Conservation (phyloP, 2,797 vertebrate species). For the Enteromius thamalakanensis region DNA sequence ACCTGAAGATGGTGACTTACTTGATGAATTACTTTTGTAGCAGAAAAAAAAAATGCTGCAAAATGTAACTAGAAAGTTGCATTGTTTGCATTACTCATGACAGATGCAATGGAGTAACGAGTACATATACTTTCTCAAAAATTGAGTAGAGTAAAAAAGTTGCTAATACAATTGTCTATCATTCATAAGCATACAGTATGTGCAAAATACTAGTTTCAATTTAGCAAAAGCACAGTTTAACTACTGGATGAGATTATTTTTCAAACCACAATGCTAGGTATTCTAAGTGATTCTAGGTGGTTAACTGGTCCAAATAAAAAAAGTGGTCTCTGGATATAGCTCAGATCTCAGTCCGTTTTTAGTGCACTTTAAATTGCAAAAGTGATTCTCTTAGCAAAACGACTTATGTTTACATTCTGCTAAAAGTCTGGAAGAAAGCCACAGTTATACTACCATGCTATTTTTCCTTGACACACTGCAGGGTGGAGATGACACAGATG, state of each 20-base stretch:
- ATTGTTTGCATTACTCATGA: no score
- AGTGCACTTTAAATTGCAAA: neutral
- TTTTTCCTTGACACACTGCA: constrained; percentile 68
- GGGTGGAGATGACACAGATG: constrained; percentile 73
- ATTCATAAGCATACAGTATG: neutral
- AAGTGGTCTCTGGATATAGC: neutral
- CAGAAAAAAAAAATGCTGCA: neutral
- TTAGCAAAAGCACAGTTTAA: neutral
- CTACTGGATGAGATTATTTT: neutral
- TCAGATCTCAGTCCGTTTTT: neutral
- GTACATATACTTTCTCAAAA: no score
- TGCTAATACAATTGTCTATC: neutral
- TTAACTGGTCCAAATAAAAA: neutral
- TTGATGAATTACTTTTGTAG: no score
- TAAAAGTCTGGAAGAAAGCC: neutral
- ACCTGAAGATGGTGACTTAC: neutral
- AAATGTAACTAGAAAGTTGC: neutral
- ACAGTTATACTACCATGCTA: constrained; percentile 73
- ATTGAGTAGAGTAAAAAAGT: neutral
- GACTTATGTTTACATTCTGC: neutral
- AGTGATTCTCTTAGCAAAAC: neutral
- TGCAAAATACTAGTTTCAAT: neutral
- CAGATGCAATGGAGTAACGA: no score
- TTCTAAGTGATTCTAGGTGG: neutral
- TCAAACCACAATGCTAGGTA: neutral